Percentiles rank a stretch among this genome's conserved stretches.
phyloP scores from a whole-genome alignment of 2,888 invertebrate genomes.

The Sinhomidia bicolor region DNA sequence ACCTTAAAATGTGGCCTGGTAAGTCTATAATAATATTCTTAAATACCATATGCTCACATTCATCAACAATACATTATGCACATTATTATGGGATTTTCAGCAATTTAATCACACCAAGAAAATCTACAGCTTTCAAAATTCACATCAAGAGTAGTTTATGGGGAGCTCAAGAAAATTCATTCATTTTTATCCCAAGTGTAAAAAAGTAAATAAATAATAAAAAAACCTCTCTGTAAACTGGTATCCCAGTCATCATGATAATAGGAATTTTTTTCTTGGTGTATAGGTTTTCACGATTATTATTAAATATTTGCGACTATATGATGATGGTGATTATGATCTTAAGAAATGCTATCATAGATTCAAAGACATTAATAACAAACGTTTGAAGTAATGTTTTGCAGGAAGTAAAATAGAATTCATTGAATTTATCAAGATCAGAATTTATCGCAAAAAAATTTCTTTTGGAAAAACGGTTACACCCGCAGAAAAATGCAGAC shows the following conservation, averaged over 20 bases:
- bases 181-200: constrained; percentile 14
- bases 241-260: not conserved
- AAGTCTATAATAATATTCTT: not conserved
- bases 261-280: not conserved
- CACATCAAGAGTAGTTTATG: constrained; percentile 6
- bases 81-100: constrained; percentile 35
- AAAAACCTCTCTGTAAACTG: constrained; percentile 23
- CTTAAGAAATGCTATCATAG: too few relatives aligned
- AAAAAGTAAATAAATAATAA: constrained; percentile 17
- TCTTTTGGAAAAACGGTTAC: too few relatives aligned
- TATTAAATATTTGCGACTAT: constrained; percentile 4
- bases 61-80: not conserved
- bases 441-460: too few relatives aligned
- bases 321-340: not conserved
- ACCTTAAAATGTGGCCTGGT: constrained; percentile 15
- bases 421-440: too few relatives aligned
- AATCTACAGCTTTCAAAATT: constrained; percentile 39
- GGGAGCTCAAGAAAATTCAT: not conserved
- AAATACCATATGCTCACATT: constrained; percentile 6
- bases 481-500: too few relatives aligned
- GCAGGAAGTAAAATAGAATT: too few relatives aligned
- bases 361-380: too few relatives aligned
- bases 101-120: constrained; percentile 53
- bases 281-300: not conserved
- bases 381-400: too few relatives aligned